Conservation (phyloP, 2,797 vertebrate genomes). For the Dromococcyx pavoninus region DNA sequence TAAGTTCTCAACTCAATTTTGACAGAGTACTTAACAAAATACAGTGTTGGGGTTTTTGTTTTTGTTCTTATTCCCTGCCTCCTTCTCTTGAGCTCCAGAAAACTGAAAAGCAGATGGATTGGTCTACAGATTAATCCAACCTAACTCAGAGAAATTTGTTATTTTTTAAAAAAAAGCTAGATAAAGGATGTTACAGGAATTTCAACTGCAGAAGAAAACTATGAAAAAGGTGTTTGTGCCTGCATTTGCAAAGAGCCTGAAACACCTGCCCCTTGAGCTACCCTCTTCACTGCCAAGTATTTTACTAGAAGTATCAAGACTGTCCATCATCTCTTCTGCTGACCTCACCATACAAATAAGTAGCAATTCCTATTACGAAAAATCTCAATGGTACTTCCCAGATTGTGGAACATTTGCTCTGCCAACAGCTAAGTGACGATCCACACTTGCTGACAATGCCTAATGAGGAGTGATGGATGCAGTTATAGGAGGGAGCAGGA, state of each 20-base stretch:
- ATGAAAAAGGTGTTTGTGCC: neutral
- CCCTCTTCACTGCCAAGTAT: neutral
- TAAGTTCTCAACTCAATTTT: neutral
- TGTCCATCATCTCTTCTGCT: neutral
- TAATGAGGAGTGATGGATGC: constrained; percentile 34
- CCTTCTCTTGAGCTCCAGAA: neutral
- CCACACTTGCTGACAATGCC: neutral
- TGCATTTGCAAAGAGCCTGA: neutral
- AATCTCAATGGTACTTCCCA: constrained; percentile 3
- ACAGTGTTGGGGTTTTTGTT: neutral
- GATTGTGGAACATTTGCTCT: constrained; percentile 18
- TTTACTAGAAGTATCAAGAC: neutral
- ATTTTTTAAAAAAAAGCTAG: neutral
- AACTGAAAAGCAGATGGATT: neutral
- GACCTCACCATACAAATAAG: constrained; percentile 13
- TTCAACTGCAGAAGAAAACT: neutral
- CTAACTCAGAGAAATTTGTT: neutral
- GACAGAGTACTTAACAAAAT: neutral
- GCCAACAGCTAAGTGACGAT: constrained; percentile 20
- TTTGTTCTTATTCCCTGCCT: neutral
- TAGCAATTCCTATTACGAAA: neutral
- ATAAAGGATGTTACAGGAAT: neutral
- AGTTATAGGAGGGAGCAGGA: neutral
- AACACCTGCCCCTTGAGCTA: neutral
- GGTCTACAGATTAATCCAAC: neutral